Evolutionary conservation across 2,888 invertebrate species (phyloP).

Genomic region (Eudemis profundana): DNA sequence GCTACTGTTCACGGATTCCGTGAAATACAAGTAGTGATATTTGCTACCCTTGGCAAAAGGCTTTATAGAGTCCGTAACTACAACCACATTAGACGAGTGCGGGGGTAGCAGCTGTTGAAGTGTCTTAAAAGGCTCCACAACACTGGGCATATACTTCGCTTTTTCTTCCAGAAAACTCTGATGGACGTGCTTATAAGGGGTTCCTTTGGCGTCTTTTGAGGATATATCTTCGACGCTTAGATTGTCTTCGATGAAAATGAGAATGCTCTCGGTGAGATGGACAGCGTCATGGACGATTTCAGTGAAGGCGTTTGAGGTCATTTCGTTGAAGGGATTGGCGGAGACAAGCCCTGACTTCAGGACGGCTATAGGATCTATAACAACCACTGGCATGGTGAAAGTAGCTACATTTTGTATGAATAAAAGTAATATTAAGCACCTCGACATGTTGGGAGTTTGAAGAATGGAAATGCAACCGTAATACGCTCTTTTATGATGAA

Average conservation of each 20-base stretch:
- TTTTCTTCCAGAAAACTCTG: conserved; percentile 52
- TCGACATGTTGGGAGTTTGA: conserved; percentile 7
- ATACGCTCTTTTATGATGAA: too few species aligned
- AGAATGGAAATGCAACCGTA: too few species aligned
- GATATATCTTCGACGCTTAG: conserved; percentile 68
- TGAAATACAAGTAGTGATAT: conserved; percentile 66
- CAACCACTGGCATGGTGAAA: neutral
- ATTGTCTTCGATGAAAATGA: conserved; percentile 67
- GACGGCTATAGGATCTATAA: neutral
- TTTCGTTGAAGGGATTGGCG: conserved; percentile 63
- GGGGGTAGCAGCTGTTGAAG: conserved; percentile 56
- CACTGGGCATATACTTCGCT: conserved; percentile 64
- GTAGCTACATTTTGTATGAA: neutral
- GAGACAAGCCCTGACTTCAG: neutral
- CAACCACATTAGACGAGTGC: conserved; percentile 53
- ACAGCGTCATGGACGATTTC: conserved; percentile 57
- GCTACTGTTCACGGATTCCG: conserved; percentile 57
- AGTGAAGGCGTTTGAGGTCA: conserved; percentile 53
- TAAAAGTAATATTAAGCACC: neutral
- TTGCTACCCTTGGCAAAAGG: conserved; percentile 48
- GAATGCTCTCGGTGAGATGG: conserved; percentile 53
- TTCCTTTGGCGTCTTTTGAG: conserved; percentile 58
- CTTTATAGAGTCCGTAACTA: conserved; percentile 52
- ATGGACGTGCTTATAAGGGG: conserved; percentile 59
- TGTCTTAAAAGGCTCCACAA: conserved; percentile 58